phyloP scores from a whole-genome alignment of 2,888 invertebrate genomes.

The Tachina fera region DNA sequence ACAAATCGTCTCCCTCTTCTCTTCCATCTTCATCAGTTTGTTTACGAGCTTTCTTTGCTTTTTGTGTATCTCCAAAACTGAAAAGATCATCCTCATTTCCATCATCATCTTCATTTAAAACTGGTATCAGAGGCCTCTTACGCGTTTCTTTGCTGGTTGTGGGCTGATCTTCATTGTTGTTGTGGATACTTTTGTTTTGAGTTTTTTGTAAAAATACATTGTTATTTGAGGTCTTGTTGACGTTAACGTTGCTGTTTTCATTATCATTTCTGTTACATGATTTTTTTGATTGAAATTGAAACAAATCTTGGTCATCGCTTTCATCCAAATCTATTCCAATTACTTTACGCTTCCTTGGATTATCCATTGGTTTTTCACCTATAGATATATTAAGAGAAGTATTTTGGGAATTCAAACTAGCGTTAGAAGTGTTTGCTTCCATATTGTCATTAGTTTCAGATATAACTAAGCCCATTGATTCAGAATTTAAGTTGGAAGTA shows the following conservation, averaged over 20 bases:
- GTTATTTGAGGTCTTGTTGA: constrained; percentile 23
- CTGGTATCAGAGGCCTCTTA: constrained; percentile 77
- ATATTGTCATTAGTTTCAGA: constrained; percentile 64
- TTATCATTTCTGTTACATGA: constrained; percentile 8
- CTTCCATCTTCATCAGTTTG: constrained; percentile 34
- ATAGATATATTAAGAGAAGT: background rate
- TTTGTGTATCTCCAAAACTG: constrained; percentile 74
- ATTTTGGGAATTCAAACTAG: background rate
- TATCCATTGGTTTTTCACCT: constrained; percentile 32
- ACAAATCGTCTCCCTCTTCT: constrained; percentile 71
- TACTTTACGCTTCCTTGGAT: constrained; percentile 59
- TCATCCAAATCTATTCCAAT: constrained; percentile 40
- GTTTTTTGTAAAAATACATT: constrained; percentile 57
- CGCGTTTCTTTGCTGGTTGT: constrained; percentile 41
- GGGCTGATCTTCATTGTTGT: constrained; percentile 12
- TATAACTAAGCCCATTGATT: constrained; percentile 63
- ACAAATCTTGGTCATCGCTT: constrained; percentile 64
- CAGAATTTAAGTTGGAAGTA: constrained; percentile 38
- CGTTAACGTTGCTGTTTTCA: background rate
- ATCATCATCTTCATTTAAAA: constrained; percentile 76
- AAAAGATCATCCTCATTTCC: constrained; percentile 78
- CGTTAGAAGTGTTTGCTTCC: constrained; percentile 39
- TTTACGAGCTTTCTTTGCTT: constrained; percentile 62
- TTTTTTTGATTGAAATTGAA: constrained; percentile 72
- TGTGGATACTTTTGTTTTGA: constrained; percentile 27